Conservation (phyloP, 2,113 vertebrate genomes). For the Phylloscopus trochilus region DNA sequence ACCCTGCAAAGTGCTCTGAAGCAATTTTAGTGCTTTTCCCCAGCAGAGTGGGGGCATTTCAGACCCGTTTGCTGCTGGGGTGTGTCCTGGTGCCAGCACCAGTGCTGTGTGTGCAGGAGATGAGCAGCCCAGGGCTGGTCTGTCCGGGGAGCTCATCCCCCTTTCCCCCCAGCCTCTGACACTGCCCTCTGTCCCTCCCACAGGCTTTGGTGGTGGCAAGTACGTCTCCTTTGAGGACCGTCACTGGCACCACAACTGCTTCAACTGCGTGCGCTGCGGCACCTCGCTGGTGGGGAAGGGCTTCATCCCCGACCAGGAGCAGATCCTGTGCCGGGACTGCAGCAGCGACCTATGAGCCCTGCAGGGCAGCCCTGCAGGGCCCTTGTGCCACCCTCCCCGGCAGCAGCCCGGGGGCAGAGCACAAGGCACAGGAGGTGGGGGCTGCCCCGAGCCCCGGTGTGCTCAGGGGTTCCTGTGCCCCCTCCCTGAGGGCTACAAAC, state of each 20-base stretch:
- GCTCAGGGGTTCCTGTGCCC: not conserved
- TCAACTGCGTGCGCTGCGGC: constrained; percentile 90
- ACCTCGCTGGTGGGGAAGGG: constrained; percentile 92
- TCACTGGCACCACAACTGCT: constrained; percentile 98
- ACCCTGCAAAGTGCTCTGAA: not conserved
- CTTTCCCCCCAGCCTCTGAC: not conserved
- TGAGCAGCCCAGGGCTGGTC: not conserved
- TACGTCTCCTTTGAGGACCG: constrained; percentile 98
- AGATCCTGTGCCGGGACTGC: constrained; percentile 93
- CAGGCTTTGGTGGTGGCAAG: constrained; percentile 95
- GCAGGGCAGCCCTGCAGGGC: not conserved
- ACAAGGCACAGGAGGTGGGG: constrained; percentile 5
- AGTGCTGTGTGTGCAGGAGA: fast-evolving
- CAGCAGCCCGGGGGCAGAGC: not conserved
- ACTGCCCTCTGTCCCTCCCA: not conserved
- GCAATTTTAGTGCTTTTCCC: not conserved
- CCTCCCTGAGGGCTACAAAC: not conserved
- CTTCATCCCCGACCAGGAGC: constrained; percentile 87
- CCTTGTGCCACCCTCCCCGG: not conserved
- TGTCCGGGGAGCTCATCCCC: not conserved
- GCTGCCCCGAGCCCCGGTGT: not conserved
- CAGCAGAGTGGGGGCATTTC: not conserved
- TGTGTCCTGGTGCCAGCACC: not conserved
- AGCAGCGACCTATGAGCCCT: constrained; percentile 85
- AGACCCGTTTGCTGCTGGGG: not conserved